Percentiles rank a stretch among this genome's conserved stretches.
phyloP scores from a whole-genome alignment of 35 echinoderm and acorn worm genomes.

The Stichopus chloronotus region DNA sequence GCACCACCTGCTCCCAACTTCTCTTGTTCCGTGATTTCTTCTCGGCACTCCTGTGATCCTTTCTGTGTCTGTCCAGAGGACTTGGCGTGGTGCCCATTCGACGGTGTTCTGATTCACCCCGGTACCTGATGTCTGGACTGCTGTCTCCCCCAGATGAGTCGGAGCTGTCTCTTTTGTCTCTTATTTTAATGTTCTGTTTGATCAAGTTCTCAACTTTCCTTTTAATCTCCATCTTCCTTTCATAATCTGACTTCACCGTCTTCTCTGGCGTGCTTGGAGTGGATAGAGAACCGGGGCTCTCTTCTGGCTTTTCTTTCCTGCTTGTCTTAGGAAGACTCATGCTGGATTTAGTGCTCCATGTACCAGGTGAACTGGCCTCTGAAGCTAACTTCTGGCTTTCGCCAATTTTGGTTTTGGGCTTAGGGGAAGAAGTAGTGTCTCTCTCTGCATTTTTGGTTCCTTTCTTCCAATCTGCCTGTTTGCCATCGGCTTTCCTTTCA shows the following conservation, averaged over 20 bases:
- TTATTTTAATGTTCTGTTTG: conserved; percentile 55
- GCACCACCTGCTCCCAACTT: background rate
- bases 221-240: conserved; percentile 44
- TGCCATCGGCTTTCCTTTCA: background rate
- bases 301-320: conserved; percentile 30
- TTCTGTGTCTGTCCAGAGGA: conserved; percentile 19
- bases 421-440: background rate
- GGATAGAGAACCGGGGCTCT: conserved; percentile 26
- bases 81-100: background rate
- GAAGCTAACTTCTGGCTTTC: background rate
- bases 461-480: background rate
- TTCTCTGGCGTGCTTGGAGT: conserved; percentile 49
- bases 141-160: conserved; percentile 46
- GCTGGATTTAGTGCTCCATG: conserved; percentile 29
- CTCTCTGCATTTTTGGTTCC: background rate
- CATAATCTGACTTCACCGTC: conserved; percentile 23
- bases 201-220: conserved; percentile 50
- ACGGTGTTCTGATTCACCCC: background rate
- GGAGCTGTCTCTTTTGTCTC: conserved; percentile 33
- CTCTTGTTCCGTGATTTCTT: conserved; percentile 12
- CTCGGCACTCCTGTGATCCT: conserved; percentile 26
- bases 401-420: conserved; percentile 21
- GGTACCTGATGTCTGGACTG: conserved; percentile 44
- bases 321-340: background rate
- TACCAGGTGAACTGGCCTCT: conserved; percentile 45